Percentiles rank a stretch among this genome's conserved stretches.
Conservation (phyloP, 2,888 invertebrate species). For the Eilema sororculum region DNA sequence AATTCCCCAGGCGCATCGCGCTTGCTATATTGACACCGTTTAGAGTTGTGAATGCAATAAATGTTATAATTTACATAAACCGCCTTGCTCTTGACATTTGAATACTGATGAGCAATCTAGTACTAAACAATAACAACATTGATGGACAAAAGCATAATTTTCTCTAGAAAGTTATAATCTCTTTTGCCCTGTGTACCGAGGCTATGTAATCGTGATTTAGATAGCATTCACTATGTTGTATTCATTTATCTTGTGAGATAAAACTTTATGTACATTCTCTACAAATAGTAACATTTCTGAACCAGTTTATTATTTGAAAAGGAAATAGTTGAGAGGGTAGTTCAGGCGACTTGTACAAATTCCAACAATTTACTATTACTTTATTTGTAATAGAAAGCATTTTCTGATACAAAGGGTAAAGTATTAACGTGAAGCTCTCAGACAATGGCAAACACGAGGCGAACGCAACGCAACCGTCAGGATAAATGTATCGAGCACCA, state of each 20-base stretch:
- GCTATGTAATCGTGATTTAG: conserved; percentile 49
- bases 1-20: conserved; percentile 54
- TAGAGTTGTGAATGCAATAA: conserved; percentile 69
- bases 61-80: conserved; percentile 76
- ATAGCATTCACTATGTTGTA: conserved; percentile 44
- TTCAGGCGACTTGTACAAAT: conserved; percentile 50
- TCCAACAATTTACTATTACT: conserved; percentile 58
- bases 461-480: conserved; percentile 68
- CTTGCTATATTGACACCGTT: conserved; percentile 61
- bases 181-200: conserved; percentile 48
- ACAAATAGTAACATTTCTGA: conserved; percentile 23
- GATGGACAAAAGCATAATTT: conserved; percentile 69
- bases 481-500: conserved; percentile 78
- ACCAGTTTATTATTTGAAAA: conserved; percentile 21
- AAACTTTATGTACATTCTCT: conserved; percentile 33
- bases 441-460: conserved; percentile 78
- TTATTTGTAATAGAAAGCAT: conserved; percentile 57
- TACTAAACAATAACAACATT: conserved; percentile 58
- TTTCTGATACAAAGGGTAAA: conserved; percentile 70
- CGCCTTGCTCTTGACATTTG: conserved; percentile 68
- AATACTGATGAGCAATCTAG: conserved; percentile 73
- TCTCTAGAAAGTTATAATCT: conserved; percentile 63
- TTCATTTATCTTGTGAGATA: conserved; percentile 47
- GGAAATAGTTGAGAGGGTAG: conserved; percentile 33
- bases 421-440: conserved; percentile 76